Percentiles rank a stretch among this genome's conserved stretches.
Evolutionary conservation across 2,113 vertebrate genomes (phyloP).

Genomic region (Tragelaphus buxtoni): DNA sequence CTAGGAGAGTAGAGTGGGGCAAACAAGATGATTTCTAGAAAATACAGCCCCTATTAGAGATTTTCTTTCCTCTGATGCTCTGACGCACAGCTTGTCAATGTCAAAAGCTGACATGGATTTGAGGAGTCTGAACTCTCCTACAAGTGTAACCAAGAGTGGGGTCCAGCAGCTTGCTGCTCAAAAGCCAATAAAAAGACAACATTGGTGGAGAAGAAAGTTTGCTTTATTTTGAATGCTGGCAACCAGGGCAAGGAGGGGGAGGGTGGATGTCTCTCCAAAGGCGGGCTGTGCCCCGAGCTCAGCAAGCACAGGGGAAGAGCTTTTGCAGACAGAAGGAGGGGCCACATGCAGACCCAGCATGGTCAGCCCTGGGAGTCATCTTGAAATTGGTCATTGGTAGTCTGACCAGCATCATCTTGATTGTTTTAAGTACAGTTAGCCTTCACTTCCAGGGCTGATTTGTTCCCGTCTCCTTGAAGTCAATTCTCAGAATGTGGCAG

Average conservation of each 20-base stretch:
- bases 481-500: no score
- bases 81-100: not conserved
- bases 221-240: not conserved
- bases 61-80: not conserved
- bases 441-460: no score
- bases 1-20: not conserved
- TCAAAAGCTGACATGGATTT: not conserved
- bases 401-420: not conserved
- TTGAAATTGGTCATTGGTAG: not conserved
- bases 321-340: not conserved
- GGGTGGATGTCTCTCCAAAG: not conserved
- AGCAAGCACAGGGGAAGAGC: not conserved
- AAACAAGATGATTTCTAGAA: not conserved
- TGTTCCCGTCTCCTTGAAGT: no score
- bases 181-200: not conserved
- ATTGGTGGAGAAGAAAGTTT: not conserved
- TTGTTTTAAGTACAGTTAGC: no score
- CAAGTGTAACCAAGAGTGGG: not conserved
- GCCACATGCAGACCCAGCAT: not conserved
- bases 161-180: not conserved
- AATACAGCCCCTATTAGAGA: not conserved
- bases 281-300: not conserved
- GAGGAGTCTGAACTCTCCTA: not conserved
- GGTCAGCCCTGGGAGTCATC: not conserved
- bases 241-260: not conserved